Percentiles rank a stretch among this genome's conserved stretches.
Evolutionary conservation across 2,113 vertebrate genomes (phyloP).

Genomic region (Nematolebias whitei): DNA sequence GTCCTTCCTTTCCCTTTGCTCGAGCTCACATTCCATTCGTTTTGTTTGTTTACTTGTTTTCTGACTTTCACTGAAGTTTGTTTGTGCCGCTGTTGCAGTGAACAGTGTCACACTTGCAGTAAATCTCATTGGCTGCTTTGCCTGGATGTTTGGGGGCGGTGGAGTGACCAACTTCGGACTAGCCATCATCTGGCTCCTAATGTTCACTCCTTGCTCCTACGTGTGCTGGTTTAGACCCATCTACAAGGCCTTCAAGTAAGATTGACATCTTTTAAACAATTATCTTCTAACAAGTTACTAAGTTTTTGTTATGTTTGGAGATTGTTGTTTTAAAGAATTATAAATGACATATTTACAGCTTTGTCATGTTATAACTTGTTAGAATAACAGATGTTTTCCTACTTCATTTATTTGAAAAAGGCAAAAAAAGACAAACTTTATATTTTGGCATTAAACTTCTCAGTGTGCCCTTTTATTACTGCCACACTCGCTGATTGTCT

Average conservation of each 20-base stretch:
- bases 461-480: too few species aligned
- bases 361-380: too few species aligned
- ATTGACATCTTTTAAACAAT: background rate
- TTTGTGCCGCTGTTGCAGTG: conserved; percentile 84
- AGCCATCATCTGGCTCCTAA: conserved; percentile 97
- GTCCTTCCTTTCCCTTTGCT: background rate
- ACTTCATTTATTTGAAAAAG: too few species aligned
- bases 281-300: too few species aligned
- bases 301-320: too few species aligned
- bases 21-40: background rate
- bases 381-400: too few species aligned
- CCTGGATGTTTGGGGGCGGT: conserved; percentile 97
- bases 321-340: background rate
- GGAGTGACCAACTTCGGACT: conserved; percentile 97
- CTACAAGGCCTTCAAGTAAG: conserved; percentile 99
- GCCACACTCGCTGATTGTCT: too few species aligned
- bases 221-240: conserved; percentile 99
- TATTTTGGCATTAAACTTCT: too few species aligned
- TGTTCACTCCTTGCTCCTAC: conserved; percentile 99
- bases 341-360: too few species aligned
- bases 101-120: conserved; percentile 92
- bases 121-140: conserved; percentile 96
- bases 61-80: conserved; percentile 26
- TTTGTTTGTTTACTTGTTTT: background rate
- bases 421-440: too few species aligned